Percentiles rank a stretch among this genome's conserved stretches.
phyloP scores from a whole-genome alignment of 2,888 invertebrate species.

The Torymus texanus region DNA sequence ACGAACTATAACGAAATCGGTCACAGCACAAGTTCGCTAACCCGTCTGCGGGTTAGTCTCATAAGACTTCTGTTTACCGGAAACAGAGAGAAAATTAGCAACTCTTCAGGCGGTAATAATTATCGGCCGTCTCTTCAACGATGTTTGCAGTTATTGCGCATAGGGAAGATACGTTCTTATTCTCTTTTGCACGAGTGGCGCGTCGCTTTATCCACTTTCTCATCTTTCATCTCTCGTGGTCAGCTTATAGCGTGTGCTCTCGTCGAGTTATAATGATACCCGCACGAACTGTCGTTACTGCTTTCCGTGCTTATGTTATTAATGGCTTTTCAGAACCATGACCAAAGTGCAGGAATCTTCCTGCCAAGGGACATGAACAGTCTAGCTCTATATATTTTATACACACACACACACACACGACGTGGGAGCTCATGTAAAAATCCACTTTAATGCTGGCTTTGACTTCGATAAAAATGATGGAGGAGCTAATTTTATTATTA shows the following conservation, averaged over 20 bases:
- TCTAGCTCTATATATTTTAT: no score
- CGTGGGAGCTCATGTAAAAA: no score
- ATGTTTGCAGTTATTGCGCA: background rate
- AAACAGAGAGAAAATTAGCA: background rate
- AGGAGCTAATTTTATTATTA: no score
- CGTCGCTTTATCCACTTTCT: conserved; percentile 37
- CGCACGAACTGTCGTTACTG: conserved; percentile 58
- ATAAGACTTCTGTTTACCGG: background rate
- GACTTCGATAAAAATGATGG: no score
- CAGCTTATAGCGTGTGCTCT: background rate
- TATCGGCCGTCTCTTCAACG: background rate
- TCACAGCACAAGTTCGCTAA: background rate
- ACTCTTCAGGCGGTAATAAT: conserved; percentile 10
- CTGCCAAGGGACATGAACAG: no score
- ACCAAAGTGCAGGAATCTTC: background rate
- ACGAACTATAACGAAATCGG: no score
- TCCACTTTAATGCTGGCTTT: no score
- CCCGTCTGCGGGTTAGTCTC: background rate
- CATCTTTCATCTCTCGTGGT: conserved; percentile 41
- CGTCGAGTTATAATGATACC: conserved; percentile 36
- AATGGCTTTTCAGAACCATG: conserved; percentile 58
- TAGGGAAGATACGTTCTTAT: background rate
- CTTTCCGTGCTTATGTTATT: conserved; percentile 58
- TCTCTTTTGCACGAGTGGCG: no score
- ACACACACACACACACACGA: no score